A percentile compares a stretch with the other conserved stretches of the same genome.
phyloP scores from a whole-genome alignment of 2,113 vertebrate species.

The Silurus meridionalis region DNA sequence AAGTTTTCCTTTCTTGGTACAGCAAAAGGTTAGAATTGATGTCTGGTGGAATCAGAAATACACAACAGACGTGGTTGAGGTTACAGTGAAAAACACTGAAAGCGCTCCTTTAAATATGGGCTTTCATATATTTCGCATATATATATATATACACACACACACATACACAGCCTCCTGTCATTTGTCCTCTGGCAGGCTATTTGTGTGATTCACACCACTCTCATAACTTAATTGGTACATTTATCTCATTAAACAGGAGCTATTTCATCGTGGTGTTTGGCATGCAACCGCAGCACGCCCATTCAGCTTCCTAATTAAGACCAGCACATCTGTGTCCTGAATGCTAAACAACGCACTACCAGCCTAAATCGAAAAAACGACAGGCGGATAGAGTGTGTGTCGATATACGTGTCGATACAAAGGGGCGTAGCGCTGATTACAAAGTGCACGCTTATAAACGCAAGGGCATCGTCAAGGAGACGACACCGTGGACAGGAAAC shows the following conservation, averaged over 20 bases:
- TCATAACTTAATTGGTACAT: constrained; percentile 58
- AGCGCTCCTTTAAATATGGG: constrained; percentile 1
- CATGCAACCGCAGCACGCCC: constrained; percentile 45
- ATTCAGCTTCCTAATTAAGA: constrained; percentile 56
- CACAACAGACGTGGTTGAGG: background rate
- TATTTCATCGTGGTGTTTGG: constrained; percentile 55
- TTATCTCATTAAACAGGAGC: constrained; percentile 58
- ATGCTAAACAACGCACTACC: constrained; percentile 41
- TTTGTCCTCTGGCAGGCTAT: constrained; percentile 50
- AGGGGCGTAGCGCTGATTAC: background rate
- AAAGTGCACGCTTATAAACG: background rate
- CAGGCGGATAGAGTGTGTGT: constrained; percentile 34
- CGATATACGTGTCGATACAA: constrained; percentile 38
- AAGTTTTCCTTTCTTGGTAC: background rate
- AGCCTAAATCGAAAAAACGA: constrained; percentile 29
- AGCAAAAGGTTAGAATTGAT: background rate
- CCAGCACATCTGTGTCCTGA: constrained; percentile 38
- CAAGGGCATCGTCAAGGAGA: constrained; percentile 16
- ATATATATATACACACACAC: constrained; percentile 18
- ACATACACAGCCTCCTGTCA: background rate
- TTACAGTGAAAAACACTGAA: background rate
- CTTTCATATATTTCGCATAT: background rate
- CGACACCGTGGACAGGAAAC: background rate
- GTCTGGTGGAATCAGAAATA: constrained; percentile 5
- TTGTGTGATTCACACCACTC: constrained; percentile 47